phyloP scores from a whole-genome alignment of 2,797 vertebrate species.

The Rhynchotus rufescens region DNA sequence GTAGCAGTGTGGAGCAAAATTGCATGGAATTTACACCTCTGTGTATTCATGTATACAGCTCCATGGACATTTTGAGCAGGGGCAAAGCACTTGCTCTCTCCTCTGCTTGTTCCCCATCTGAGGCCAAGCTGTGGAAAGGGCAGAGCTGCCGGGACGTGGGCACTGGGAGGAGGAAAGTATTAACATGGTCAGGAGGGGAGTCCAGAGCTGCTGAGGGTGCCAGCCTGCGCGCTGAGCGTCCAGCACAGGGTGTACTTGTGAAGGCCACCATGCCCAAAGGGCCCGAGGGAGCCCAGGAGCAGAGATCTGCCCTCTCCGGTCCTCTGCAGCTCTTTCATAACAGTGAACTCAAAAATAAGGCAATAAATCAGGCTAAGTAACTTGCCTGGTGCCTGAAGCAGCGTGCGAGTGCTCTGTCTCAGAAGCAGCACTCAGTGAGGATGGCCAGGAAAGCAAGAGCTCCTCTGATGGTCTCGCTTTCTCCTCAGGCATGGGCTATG shows the following conservation, averaged over 20 bases:
- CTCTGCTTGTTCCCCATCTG: background rate
- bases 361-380: background rate
- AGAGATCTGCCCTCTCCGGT: background rate
- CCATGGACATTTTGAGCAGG: rapidly evolving
- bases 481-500: background rate
- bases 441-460: background rate
- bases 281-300: background rate
- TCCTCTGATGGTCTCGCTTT: background rate
- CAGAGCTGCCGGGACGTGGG: background rate
- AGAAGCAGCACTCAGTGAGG: background rate
- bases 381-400: background rate
- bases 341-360: background rate
- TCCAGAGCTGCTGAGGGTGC: rapidly evolving
- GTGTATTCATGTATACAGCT: rapidly evolving
- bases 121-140: background rate
- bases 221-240: background rate
- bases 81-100: background rate
- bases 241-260: rapidly evolving
- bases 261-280: background rate
- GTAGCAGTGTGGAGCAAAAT: background rate
- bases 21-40: background rate
- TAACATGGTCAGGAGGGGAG: background rate
- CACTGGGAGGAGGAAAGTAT: background rate
- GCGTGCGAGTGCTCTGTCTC: background rate
- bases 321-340: background rate